Evolutionary conservation across 2,888 invertebrate species (phyloP).

Genomic region (Drosophila mercatorum): DNA sequence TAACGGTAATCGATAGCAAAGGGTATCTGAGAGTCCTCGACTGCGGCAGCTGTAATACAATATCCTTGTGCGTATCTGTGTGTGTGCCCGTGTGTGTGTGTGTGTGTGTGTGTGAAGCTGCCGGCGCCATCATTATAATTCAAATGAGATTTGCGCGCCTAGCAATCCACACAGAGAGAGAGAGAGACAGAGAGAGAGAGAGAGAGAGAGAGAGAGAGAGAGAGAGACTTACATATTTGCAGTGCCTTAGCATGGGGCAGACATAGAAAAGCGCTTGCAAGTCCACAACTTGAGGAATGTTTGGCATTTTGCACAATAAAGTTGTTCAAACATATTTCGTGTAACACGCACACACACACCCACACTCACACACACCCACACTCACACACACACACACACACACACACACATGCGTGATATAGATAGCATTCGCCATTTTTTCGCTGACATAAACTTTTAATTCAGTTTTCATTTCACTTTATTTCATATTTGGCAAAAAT

Average conservation of each 20-base stretch:
- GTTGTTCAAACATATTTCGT: slow-evolving; percentile 75
- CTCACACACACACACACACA: slow-evolving; percentile 5
- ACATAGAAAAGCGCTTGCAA: slow-evolving; percentile 33
- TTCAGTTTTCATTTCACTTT: slow-evolving; percentile 62
- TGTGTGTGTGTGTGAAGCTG: slow-evolving; percentile 45
- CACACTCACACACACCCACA: slow-evolving; percentile 11
- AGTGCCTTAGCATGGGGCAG: slow-evolving; percentile 5
- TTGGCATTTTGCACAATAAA: slow-evolving; percentile 78
- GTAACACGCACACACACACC: slow-evolving; percentile 29
- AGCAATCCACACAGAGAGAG: slow-evolving; percentile 46
- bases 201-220: not conserved
- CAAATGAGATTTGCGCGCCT: slow-evolving; percentile 76
- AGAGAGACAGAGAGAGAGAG: not conserved
- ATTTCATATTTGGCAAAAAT: slow-evolving; percentile 24
- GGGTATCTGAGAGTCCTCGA: slow-evolving; percentile 16
- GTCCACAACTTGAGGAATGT: slow-evolving; percentile 72
- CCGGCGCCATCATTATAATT: slow-evolving; percentile 77
- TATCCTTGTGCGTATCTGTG: not conserved
- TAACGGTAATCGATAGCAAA: not conserved
- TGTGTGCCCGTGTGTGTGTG: slow-evolving; percentile 31
- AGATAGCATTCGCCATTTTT: slow-evolving; percentile 56
- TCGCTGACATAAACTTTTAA: slow-evolving; percentile 71
- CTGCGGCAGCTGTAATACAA: not conserved
- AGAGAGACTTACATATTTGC: not conserved
- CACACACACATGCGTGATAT: slow-evolving; percentile 9